Conservation (phyloP, 2,113 vertebrate genomes). For the Oreochromis tanganicae region DNA sequence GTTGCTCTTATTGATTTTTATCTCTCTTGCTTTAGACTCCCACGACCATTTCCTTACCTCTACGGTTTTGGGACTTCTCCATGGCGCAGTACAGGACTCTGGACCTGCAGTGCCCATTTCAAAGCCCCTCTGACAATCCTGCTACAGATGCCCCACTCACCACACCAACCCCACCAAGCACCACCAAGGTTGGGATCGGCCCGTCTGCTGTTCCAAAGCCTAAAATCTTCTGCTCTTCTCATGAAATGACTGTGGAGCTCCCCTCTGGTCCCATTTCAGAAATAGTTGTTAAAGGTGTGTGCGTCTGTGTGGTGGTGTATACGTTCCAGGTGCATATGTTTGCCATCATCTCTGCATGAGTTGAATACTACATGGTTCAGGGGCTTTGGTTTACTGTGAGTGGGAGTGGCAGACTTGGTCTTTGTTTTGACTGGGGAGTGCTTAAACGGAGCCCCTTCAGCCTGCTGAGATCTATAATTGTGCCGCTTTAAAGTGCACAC, state of each 20-base stretch:
- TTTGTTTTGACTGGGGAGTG: not conserved
- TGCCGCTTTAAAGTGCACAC: not conserved
- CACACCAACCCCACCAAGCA: not conserved
- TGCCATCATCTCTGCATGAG: constrained; percentile 28
- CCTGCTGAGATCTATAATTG: not conserved
- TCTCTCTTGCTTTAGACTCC: constrained; percentile 35
- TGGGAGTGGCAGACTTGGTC: not conserved
- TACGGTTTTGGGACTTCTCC: constrained; percentile 61
- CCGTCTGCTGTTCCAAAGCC: not conserved
- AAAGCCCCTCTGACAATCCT: not conserved
- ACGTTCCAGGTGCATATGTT: constrained; percentile 25
- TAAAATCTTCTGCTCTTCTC: constrained; percentile 53
- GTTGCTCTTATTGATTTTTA: not conserved
- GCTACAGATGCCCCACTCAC: not conserved
- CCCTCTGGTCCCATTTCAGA: constrained; percentile 56
- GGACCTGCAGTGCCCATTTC: constrained; percentile 54
- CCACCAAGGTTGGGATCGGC: not conserved
- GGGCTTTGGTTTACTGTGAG: not conserved
- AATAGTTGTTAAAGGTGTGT: constrained; percentile 58
- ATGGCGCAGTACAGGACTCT: constrained; percentile 16
- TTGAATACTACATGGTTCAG: not conserved
- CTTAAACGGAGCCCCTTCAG: not conserved
- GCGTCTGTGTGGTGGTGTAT: not conserved
- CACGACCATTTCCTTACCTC: constrained; percentile 25
- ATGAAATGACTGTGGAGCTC: constrained; percentile 63